Percentiles rank a stretch among this genome's conserved stretches.
These are phyloP conservation scores for Perizoma flavofasciatum DNA, from an alignment of 2,888 invertebrate species.

Conservation along the genomic window DNA sequence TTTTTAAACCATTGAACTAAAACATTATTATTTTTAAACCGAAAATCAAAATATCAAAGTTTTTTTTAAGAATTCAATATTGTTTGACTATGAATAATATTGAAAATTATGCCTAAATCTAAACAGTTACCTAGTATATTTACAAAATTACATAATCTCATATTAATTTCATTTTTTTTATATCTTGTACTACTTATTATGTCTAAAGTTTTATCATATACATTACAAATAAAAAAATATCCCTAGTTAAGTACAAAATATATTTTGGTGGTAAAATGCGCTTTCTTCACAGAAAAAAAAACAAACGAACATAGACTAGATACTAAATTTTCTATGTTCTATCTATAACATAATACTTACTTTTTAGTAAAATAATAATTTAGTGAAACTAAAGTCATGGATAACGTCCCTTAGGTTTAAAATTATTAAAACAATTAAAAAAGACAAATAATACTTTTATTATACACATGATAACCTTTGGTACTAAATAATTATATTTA, in stretches of 20 bases:
- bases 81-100: background rate
- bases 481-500: conserved; percentile 58
- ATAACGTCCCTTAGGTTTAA: conserved; percentile 35
- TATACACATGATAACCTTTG: conserved; percentile 61
- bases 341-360: conserved; percentile 9
- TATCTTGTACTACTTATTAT: background rate
- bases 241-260: conserved; percentile 65
- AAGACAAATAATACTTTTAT: conserved; percentile 49
- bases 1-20: too few species aligned
- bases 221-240: conserved; percentile 6
- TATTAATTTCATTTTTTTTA: conserved; percentile 37
- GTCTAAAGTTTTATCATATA: background rate
- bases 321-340: conserved; percentile 22
- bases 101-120: background rate
- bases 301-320: conserved; percentile 39
- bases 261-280: conserved; percentile 67
- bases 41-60: too few species aligned
- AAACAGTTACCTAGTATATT: conserved; percentile 33
- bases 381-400: conserved; percentile 38
- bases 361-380: conserved; percentile 33
- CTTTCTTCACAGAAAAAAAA: conserved; percentile 23
- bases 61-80: too few species aligned
- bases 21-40: too few species aligned
- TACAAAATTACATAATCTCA: conserved; percentile 45
- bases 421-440: conserved; percentile 29